Evolutionary conservation across 2,797 vertebrate genomes (phyloP), one percentile per base, ranked within the genome.

Genomic region (Pampus argenteus): DNA sequence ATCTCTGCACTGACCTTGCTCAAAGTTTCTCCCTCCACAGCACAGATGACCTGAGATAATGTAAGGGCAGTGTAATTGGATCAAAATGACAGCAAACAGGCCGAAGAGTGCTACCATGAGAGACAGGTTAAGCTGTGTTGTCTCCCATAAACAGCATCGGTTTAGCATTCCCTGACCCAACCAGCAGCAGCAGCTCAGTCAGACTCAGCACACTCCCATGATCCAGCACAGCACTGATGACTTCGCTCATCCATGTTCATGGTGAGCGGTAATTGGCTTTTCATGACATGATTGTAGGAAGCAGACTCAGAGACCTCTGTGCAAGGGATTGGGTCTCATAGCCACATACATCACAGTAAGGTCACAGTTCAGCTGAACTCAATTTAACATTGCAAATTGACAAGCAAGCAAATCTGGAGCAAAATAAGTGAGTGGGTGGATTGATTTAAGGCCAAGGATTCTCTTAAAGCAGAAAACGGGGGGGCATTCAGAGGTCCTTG

Each of bases 21-120:
- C 79, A 81, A 90, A 83, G 79, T 87, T 82, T 80, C 81, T 82
- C 68, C 71, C 63, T 78, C 60, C 66, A 65, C 69, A 79, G 83
- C 56, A 50, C 79, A 75, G 91, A 93, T 94, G 91, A 90, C 86
- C 89, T 80, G 61, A 85, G 93, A 94, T 91, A 92, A 91, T 84
- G 77, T 78, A 87, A 92, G 88, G 91, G 78, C 85, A 85, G 66
- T 64, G 76, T 91, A 93, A 93, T 93, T 91, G 89, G 87, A 93
- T 91, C 84, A 88, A 81, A 92, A 76, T 85, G 85, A 90, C 91
- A 91, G 88, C 82, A 71, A 85, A 87, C 65, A 44, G 80, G 77
- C 79, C 23, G 22, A 74, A 54, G 60, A 52, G 64, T 13, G 66
- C 73, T 77, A 73, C 72, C 70, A 29, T 69, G 83, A 82, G 79